Base-by-base conservation (phyloP, 2,797 vertebrate species). In the Periparus ater region DNA sequence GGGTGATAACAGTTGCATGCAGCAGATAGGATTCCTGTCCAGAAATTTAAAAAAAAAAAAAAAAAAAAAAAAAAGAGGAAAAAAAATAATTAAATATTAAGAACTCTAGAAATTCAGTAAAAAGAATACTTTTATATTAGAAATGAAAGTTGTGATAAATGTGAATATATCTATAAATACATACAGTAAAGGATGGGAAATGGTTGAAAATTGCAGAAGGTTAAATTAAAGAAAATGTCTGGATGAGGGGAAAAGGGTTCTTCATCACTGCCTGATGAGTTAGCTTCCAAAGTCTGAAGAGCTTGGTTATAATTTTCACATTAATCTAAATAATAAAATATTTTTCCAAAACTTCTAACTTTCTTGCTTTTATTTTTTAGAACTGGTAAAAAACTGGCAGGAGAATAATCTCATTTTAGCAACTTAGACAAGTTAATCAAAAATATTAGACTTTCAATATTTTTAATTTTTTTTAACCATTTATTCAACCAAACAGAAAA, bases 201-300 rank as follows among this genome's bases (percentile, higher is more conserved):
- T 44, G 4, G 1, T 26, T 63, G 16, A 91, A 85, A 67, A 60
- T 48, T 81, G 34, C 13, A 55, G 30, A 36, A 58, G 10, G 9
- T 68, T 74, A 78, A 76, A 65, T 62, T 70, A 29, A 10, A 73
- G 26, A 85, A 94, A 91, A 72, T 26, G 3, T 71, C 38, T 36
- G 50, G 21, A 61, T 45, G 7, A 8, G 3, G 12, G 2, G 0
- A 5, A 23, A 44, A 26, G 2, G 34, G 5, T 47, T 74, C 26
- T 88, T 11, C 29, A 27, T 60, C 34, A 57, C 12, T 57, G 79
- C 19, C 19, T 57, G 30, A 74, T 45, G 13, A 79, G 8, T 54
- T 42, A 51, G 4, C 22, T 76, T 85, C 16, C 17, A 71, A 80
- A 71, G 17, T 53, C 13, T 67, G 48, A 82, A 83, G 19, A 79